A percentile compares a stretch with the other conserved stretches of the same genome.
phyloP scores from a whole-genome alignment of 2,888 invertebrate genomes.

The Chaitophorus viminalis region DNA sequence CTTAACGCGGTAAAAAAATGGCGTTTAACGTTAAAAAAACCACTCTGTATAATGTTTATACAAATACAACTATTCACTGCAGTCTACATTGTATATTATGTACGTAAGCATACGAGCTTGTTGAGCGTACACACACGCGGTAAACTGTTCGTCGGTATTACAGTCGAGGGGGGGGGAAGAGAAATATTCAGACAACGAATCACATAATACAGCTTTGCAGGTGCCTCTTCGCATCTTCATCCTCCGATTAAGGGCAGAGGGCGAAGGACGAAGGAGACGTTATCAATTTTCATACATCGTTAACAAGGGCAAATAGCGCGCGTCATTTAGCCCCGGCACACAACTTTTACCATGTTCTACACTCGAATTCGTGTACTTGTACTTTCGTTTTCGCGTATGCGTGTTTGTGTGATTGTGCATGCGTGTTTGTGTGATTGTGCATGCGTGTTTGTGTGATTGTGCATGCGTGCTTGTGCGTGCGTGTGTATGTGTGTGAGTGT shows the following conservation, averaged over 20 bases:
- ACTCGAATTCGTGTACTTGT: not conserved
- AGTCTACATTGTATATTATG: too few relatives aligned
- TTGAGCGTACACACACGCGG: not conserved
- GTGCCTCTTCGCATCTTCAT: not conserved
- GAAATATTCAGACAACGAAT: not conserved
- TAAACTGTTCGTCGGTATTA: not conserved
- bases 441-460: too few relatives aligned
- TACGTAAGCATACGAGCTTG: not conserved
- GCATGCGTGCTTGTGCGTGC: too few relatives aligned
- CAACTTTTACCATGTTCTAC: conserved; percentile 2
- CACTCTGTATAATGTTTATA: too few relatives aligned
- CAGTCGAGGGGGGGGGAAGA: not conserved
- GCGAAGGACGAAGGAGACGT: not conserved
- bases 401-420: too few relatives aligned
- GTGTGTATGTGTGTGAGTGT: too few relatives aligned
- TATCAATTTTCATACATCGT: not conserved
- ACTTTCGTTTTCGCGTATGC: not conserved
- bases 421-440: too few relatives aligned
- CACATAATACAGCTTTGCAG: not conserved
- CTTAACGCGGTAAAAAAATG: too few relatives aligned
- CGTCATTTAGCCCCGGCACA: conserved; percentile 1
- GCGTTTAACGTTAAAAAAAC: not conserved
- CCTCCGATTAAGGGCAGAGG: not conserved
- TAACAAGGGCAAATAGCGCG: conserved; percentile 2
- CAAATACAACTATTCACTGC: too few relatives aligned